Conservation (phyloP, 2,888 invertebrate species). For the Oligia fasciuncula region DNA sequence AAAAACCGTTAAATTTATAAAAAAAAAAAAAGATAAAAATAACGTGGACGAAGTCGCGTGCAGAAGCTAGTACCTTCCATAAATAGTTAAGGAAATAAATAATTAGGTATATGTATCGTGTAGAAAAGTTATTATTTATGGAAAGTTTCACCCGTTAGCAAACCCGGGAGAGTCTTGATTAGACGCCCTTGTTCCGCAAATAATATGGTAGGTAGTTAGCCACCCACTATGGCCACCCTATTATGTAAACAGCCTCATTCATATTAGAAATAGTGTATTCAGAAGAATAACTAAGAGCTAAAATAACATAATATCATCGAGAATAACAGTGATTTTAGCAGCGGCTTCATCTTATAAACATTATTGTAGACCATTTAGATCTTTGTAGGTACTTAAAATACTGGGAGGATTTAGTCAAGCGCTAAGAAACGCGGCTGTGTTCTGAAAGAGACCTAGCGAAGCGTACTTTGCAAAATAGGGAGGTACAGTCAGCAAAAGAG, state of each 20-base stretch:
- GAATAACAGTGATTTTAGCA: slow-evolving; percentile 10
- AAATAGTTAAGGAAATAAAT: no score
- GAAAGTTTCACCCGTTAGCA: no score
- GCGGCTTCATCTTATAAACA: neutral
- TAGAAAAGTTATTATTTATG: no score
- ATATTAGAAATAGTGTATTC: slow-evolving; percentile 11
- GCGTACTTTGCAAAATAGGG: slow-evolving; percentile 14
- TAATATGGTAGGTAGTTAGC: no score
- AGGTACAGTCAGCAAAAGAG: neutral
- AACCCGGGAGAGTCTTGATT: no score
- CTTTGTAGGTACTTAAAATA: slow-evolving; percentile 12
- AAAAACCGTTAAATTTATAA: no score
- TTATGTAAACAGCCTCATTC: neutral
- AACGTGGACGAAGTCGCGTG: no score
- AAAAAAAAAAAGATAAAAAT: no score
- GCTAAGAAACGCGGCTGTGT: neutral
- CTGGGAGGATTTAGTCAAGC: slow-evolving; percentile 1
- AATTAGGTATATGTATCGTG: no score
- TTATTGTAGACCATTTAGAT: slow-evolving; percentile 17
- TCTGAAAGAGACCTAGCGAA: neutral
- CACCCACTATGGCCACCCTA: no score
- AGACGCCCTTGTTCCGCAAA: no score
- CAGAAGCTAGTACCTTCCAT: no score
- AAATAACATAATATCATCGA: neutral
- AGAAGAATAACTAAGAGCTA: slow-evolving; percentile 13